phyloP scores from a whole-genome alignment of 2,888 invertebrate species.

The Stenodema calcarata region DNA sequence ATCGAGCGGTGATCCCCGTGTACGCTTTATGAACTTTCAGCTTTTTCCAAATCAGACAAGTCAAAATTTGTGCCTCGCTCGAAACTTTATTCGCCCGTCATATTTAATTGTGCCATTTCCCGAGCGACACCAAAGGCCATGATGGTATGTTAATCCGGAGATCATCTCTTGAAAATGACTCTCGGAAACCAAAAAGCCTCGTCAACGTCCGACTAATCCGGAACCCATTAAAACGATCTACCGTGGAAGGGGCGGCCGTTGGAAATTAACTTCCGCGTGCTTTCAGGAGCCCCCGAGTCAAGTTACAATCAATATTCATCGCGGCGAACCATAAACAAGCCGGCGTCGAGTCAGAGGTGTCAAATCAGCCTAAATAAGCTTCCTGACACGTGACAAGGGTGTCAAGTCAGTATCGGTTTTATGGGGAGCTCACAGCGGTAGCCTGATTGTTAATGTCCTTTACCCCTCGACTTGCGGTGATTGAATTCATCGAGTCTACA shows the following conservation, averaged over 20 bases:
- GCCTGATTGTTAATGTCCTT: not conserved
- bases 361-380: conserved; percentile 9
- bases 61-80: too few relatives aligned
- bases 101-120: too few relatives aligned
- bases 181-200: not conserved
- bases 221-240: not conserved
- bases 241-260: not conserved
- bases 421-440: not conserved
- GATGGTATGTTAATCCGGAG: too few relatives aligned
- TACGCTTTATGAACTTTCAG: too few relatives aligned
- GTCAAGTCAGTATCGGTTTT: conserved; percentile 1
- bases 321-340: not conserved
- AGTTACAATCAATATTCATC: conserved; percentile 28
- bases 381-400: conserved; percentile 7
- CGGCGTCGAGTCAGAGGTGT: not conserved
- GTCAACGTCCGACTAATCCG: not conserved
- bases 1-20: too few relatives aligned
- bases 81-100: too few relatives aligned
- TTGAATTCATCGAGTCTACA: too few relatives aligned
- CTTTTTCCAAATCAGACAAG: too few relatives aligned
- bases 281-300: not conserved
- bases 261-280: not conserved
- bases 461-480: too few relatives aligned
- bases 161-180: not conserved
- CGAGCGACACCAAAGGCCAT: too few relatives aligned